These are phyloP conservation scores for Caenorhabditis drosophilae DNA, from an alignment of 2,888 invertebrate species.

Conservation along the genomic window DNA sequence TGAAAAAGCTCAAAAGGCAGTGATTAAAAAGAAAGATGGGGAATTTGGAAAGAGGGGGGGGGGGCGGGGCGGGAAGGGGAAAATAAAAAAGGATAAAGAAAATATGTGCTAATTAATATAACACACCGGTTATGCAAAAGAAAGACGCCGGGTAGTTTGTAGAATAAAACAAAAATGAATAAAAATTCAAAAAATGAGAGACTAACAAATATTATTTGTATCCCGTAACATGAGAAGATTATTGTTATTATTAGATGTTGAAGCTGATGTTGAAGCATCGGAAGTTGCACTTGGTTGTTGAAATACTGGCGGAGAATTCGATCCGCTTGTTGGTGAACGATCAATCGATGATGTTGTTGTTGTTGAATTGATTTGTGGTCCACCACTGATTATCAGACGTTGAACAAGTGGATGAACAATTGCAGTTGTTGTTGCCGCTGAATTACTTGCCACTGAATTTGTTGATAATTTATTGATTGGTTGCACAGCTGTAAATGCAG, in stretches of 20 bases:
- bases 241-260: slow-evolving; percentile 9
- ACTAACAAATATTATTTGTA: background rate
- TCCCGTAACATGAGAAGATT: slow-evolving; percentile 33
- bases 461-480: background rate
- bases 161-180: background rate
- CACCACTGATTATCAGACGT: too few species aligned
- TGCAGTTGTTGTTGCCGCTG: background rate
- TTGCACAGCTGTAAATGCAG: slow-evolving; percentile 18
- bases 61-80: background rate
- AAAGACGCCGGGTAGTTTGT: slow-evolving; percentile 41
- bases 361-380: background rate
- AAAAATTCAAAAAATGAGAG: background rate
- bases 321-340: slow-evolving; percentile 9
- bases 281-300: slow-evolving; percentile 3
- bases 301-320: slow-evolving; percentile 27
- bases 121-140: slow-evolving; percentile 32
- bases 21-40: too few species aligned
- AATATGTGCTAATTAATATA: too few species aligned
- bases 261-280: slow-evolving; percentile 23
- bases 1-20: too few species aligned
- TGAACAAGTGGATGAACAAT: background rate
- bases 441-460: background rate
- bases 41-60: too few species aligned
- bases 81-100: background rate
- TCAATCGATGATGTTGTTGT: background rate